Conservation (phyloP, 2,888 invertebrate genomes). For the Merodon equestris region DNA sequence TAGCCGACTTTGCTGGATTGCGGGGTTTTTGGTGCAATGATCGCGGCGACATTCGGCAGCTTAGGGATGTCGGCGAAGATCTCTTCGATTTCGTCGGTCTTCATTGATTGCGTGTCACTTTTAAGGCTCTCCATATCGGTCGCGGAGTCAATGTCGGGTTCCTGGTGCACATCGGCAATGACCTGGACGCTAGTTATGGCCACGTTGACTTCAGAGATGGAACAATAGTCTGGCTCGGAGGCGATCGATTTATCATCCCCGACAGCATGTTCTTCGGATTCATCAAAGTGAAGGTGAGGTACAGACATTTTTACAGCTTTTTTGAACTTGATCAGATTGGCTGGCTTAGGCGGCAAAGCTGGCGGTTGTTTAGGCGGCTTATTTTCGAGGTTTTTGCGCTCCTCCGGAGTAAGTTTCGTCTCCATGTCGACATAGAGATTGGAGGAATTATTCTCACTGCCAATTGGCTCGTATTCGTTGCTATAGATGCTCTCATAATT, state of each 20-base stretch:
- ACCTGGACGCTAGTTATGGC: slow-evolving; percentile 79
- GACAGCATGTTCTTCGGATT: slow-evolving; percentile 63
- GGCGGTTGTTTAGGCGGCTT: slow-evolving; percentile 84
- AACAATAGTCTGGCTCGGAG: slow-evolving; percentile 87
- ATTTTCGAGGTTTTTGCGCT: slow-evolving; percentile 50
- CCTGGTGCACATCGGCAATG: slow-evolving; percentile 80
- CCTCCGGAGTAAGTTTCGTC: slow-evolving; percentile 78
- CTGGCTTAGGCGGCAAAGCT: slow-evolving; percentile 89
- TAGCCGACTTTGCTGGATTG: slow-evolving; percentile 40
- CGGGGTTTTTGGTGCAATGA: slow-evolving; percentile 82
- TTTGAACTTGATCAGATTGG: slow-evolving; percentile 85
- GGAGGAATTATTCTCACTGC: slow-evolving; percentile 77
- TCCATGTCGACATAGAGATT: slow-evolving; percentile 85
- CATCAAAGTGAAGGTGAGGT: slow-evolving; percentile 64
- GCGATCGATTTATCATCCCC: slow-evolving; percentile 72
- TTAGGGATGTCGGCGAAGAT: slow-evolving; percentile 84
- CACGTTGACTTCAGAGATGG: slow-evolving; percentile 84
- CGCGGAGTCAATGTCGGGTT: slow-evolving; percentile 41
- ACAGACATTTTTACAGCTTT: slow-evolving; percentile 75
- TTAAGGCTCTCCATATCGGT: slow-evolving; percentile 63
- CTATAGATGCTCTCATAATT: slow-evolving; percentile 84
- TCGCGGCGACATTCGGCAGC: slow-evolving; percentile 87
- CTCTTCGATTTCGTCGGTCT: slow-evolving; percentile 78
- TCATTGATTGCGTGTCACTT: slow-evolving; percentile 71
- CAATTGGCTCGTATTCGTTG: slow-evolving; percentile 87